These are phyloP conservation scores for Siniperca chuatsi DNA, from an alignment of 2,113 vertebrate genomes.

Conservation along the genomic window DNA sequence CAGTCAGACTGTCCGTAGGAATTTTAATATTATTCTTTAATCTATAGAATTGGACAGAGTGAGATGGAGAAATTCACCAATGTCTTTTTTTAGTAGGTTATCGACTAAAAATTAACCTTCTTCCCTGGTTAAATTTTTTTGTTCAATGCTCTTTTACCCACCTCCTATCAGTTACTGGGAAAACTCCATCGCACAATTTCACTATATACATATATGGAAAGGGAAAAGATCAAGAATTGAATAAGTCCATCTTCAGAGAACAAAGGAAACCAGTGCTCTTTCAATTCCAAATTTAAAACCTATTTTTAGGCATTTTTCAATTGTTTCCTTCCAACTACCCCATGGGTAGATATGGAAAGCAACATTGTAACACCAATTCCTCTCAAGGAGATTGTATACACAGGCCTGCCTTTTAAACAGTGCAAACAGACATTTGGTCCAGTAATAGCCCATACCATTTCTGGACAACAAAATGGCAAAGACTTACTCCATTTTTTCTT, in stretches of 20 bases:
- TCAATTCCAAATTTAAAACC: not conserved
- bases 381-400: no score
- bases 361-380: no score
- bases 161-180: not conserved
- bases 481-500: no score
- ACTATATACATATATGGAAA: no score
- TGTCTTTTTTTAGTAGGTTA: not conserved
- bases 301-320: not conserved
- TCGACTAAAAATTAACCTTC: not conserved
- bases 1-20: not conserved
- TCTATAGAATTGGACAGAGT: not conserved
- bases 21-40: not conserved
- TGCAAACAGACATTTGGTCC: no score
- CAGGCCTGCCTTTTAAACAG: no score
- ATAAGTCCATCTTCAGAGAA: not conserved
- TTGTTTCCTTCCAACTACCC: no score
- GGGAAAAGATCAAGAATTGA: not conserved
- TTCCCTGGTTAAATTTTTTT: no score
- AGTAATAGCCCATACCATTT: no score
- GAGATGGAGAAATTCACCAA: not conserved
- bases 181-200: no score
- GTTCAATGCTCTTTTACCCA: not conserved
- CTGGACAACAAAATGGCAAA: no score
- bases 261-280: not conserved
- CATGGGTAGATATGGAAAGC: no score